Evolutionary conservation across 2,888 invertebrate genomes (phyloP).

Genomic region (Amphipyra berbera): DNA sequence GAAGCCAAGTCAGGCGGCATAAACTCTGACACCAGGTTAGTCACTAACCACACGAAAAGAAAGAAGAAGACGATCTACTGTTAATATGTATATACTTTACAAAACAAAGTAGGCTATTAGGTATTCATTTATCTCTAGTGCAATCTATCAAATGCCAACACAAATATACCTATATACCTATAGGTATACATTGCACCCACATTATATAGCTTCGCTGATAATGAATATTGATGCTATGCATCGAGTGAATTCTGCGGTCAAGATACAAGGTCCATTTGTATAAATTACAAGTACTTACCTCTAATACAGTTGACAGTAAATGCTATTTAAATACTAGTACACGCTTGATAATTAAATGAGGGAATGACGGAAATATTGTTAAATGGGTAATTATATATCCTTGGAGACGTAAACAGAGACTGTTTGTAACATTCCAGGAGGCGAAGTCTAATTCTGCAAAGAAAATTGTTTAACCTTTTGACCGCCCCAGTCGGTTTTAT

Average conservation of each 20-base stretch:
- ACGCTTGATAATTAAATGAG: neutral
- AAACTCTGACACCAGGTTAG: no score
- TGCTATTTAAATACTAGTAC: constrained; percentile 19
- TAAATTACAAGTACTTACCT: constrained; percentile 61
- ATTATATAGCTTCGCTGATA: constrained; percentile 2
- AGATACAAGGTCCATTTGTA: constrained; percentile 64
- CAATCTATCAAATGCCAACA: neutral
- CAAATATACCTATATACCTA: neutral
- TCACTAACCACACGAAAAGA: no score
- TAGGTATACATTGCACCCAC: no score
- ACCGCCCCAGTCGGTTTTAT: no score
- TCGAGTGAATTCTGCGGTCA: constrained; percentile 56
- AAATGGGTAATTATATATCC: constrained; percentile 18
- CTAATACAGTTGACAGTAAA: constrained; percentile 1
- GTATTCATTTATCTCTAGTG: neutral
- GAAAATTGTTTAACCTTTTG: no score
- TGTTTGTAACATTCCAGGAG: no score
- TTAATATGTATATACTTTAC: neutral
- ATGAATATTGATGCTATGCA: constrained; percentile 37
- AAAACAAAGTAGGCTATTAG: neutral
- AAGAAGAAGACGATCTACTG: neutral
- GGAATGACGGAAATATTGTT: constrained; percentile 20
- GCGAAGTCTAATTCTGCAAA: no score
- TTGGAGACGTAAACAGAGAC: no score
- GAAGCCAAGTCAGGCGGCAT: no score